A percentile compares a stretch with the other conserved stretches of the same genome.
phyloP scores from a whole-genome alignment of 2,113 vertebrate genomes.

The Lamprologus lemairii region DNA sequence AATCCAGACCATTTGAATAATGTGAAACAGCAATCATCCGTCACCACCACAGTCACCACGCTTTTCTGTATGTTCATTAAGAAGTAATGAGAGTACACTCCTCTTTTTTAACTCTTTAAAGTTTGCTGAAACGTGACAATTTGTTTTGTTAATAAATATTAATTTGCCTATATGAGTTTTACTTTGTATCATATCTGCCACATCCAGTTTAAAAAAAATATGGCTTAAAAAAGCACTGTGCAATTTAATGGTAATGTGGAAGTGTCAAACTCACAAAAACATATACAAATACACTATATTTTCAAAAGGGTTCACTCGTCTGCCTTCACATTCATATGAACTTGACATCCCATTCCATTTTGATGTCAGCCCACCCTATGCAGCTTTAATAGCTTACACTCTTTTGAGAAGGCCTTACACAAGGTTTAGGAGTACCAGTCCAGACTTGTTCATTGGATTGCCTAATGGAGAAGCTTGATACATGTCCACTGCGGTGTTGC shows the following conservation, averaged over 20 bases:
- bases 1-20: background rate
- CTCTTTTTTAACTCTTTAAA: too few relatives aligned
- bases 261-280: background rate
- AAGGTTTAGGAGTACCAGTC: background rate
- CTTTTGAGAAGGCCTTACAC: background rate
- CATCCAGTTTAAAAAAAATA: background rate
- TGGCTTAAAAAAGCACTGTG: background rate
- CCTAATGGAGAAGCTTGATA: background rate
- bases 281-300: background rate
- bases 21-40: background rate
- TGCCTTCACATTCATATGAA: background rate
- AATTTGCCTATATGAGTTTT: background rate
- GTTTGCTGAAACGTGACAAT: background rate
- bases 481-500: background rate
- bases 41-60: background rate
- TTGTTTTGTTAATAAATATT: background rate
- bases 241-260: background rate
- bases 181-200: background rate
- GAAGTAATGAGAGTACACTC: background rate
- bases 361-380: background rate
- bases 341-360: background rate
- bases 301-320: background rate
- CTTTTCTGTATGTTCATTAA: background rate
- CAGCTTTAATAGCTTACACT: background rate
- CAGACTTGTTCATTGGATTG: background rate